Percentiles rank a stretch among this genome's conserved stretches.
These are phyloP conservation scores for Rhopalosiphum padi DNA, from an alignment of 1,140 invertebrate genomes.

Conservation along the genomic window DNA sequence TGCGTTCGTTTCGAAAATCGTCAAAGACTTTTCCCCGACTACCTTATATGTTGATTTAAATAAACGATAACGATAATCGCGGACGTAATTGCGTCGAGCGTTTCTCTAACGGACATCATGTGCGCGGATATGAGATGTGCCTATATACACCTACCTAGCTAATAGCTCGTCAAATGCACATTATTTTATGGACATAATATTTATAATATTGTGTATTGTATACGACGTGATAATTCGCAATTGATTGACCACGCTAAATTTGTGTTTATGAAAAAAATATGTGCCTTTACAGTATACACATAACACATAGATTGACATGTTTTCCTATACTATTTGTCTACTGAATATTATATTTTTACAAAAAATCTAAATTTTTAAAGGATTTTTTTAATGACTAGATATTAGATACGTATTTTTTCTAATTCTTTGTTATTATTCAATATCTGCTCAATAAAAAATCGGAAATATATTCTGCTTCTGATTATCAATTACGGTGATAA, in stretches of 20 bases:
- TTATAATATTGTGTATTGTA: neutral
- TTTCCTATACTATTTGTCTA: neutral
- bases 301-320: neutral
- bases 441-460: neutral
- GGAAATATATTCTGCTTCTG: neutral
- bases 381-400: neutral
- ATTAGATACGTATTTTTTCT: neutral
- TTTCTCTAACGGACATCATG: neutral
- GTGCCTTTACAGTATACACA: too few relatives aligned
- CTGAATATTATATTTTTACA: neutral
- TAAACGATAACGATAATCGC: neutral
- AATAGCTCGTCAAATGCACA: neutral
- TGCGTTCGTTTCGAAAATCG: neutral
- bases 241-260: neutral
- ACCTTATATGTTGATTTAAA: neutral
- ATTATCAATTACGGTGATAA: neutral
- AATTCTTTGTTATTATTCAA: neutral
- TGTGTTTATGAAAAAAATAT: neutral
- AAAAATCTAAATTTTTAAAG: neutral
- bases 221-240: neutral
- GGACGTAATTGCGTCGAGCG: neutral
- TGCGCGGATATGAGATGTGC: neutral
- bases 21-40: neutral
- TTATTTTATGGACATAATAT: neutral
- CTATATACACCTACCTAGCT: neutral